Percentiles rank a stretch among this genome's conserved stretches.
Evolutionary conservation across 2,888 invertebrate species (phyloP).

Genomic region (Eupithecia insigniata): DNA sequence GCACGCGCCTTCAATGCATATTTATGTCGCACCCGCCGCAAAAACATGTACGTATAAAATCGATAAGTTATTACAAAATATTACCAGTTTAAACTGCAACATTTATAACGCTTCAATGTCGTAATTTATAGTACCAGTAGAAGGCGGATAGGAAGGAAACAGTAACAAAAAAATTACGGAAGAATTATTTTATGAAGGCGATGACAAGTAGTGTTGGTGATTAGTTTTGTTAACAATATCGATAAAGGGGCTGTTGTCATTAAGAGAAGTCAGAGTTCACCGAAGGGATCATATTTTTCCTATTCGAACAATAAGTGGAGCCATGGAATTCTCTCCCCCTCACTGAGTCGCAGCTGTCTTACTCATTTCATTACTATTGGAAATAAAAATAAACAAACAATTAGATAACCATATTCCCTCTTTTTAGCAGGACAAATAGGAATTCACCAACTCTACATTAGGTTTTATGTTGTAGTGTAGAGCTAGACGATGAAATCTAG

Average conservation of each 20-base stretch:
- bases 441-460: neutral
- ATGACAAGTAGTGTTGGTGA: constrained; percentile 7
- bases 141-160: neutral
- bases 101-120: constrained; percentile 64
- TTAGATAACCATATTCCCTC: neutral
- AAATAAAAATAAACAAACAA: constrained; percentile 53
- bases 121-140: constrained; percentile 52
- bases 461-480: neutral
- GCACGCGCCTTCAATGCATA: constrained; percentile 81
- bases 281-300: constrained; percentile 60
- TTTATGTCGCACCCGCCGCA: constrained; percentile 74
- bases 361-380: constrained; percentile 52
- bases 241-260: constrained; percentile 21
- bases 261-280: constrained; percentile 51
- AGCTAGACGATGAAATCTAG: neutral
- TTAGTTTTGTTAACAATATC: constrained; percentile 16
- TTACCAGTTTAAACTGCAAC: constrained; percentile 68
- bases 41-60: constrained; percentile 69
- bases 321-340: constrained; percentile 70
- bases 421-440: neutral
- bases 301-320: constrained; percentile 55
- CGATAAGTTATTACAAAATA: constrained; percentile 74
- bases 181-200: neutral
- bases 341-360: constrained; percentile 63
- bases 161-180: neutral